Evolutionary conservation across 2,113 vertebrate species (phyloP), one percentile per base, ranked within the genome.

Genomic region (Pluvianellus socialis): DNA sequence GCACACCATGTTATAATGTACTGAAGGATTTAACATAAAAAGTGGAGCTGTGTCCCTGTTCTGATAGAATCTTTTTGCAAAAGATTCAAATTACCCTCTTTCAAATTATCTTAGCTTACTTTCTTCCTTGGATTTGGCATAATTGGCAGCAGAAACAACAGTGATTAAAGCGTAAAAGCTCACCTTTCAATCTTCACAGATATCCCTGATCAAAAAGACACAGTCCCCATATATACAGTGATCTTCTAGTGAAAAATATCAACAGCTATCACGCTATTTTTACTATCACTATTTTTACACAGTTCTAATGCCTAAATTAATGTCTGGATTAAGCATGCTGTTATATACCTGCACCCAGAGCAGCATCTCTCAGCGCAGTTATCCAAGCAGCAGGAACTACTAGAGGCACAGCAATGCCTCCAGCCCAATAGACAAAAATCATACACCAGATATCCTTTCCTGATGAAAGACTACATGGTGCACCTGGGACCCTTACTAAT

Each of bases 21-120:
- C 49, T 38, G 62, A 85, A 81, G 10, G 30, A 75, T 90, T 90
- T 81, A 94, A 96, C 81, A 65, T 50, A 75, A 95, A 94, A 90
- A 90, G 63, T 91, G 32, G 50, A 72, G 30, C 56, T 73, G 7
- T 83, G 49, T 47, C 52, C 50, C 35, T 65, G 17, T 66, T 92
- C 59, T 61, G 24, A 61, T 55, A 85, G 53, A 52, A 80, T 56
- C 30, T 68, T 77, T 66, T 42, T 73, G 35, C 23, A 83, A 71
- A 87, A 81, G 58, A 68, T 76, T 72, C 22, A 86, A 68, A 90
- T 79, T 85, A 35, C 9, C 65, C 15, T 79, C 35, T 80, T 47
- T 88, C 26, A 56, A 75, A 79, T 79, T 91, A 72, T 65, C 96
- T 81, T 71, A 84, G 56, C 14, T 74, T 67, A 38, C 30, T 38